phyloP scores from a whole-genome alignment of 1,140 invertebrate species.

The Hylaeus anthracinus region DNA sequence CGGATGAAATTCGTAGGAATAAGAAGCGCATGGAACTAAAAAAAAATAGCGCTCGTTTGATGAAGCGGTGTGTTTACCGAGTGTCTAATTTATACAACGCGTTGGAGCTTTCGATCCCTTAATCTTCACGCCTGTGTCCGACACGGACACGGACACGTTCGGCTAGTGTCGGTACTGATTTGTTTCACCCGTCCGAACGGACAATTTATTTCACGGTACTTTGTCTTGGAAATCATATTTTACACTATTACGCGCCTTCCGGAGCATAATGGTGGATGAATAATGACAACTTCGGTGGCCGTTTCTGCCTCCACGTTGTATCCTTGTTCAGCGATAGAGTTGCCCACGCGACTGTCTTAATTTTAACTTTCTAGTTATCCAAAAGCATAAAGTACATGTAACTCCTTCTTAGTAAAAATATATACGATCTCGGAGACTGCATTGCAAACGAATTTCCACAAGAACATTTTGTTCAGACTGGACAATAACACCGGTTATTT shows the following conservation, averaged over 20 bases:
- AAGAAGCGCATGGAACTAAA: not conserved
- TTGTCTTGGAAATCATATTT: not conserved
- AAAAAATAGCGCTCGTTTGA: not conserved
- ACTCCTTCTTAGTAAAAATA: too few relatives aligned
- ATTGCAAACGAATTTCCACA: too few relatives aligned
- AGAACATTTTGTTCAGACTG: too few relatives aligned
- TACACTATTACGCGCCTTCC: not conserved
- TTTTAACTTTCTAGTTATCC: too few relatives aligned
- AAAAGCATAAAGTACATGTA: too few relatives aligned
- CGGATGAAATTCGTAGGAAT: not conserved
- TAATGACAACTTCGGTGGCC: not conserved
- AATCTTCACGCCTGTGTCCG: slow-evolving; percentile 11
- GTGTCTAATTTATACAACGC: slow-evolving; percentile 13
- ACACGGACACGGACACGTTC: slow-evolving; percentile 6
- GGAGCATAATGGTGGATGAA: not conserved
- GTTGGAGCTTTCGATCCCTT: slow-evolving; percentile 7
- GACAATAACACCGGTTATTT: too few relatives aligned
- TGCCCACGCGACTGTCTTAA: too few relatives aligned
- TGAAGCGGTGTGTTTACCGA: not conserved
- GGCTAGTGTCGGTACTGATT: not conserved
- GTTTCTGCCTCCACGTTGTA: too few relatives aligned
- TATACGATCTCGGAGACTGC: too few relatives aligned
- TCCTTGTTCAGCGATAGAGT: too few relatives aligned
- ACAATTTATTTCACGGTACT: slow-evolving; percentile 1
- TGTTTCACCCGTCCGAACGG: not conserved